phyloP scores from a whole-genome alignment of 2,113 vertebrate genomes.

The Hemibagrus wyckioides region DNA sequence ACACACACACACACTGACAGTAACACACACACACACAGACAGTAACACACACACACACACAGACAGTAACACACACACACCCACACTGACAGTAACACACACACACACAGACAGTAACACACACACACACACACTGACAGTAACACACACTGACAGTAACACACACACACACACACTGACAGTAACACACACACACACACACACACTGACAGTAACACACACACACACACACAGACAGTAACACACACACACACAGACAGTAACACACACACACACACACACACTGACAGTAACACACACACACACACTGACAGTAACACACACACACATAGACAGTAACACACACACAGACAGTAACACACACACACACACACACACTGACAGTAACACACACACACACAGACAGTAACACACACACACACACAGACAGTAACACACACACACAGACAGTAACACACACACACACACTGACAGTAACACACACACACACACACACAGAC shows the following conservation, averaged over 20 bases:
- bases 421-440: not conserved
- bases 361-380: not conserved
- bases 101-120: not conserved
- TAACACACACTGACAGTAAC: not conserved
- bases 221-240: not conserved
- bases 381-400: not conserved
- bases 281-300: not conserved
- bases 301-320: not conserved
- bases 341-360: too few species aligned
- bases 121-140: not conserved
- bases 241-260: too few species aligned
- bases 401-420: not conserved
- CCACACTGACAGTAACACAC: not conserved
- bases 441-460: not conserved
- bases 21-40: not conserved
- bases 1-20: too few species aligned
- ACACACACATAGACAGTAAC: not conserved
- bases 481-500: not conserved
- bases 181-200: too few species aligned
- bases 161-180: not conserved
- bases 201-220: not conserved
- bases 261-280: not conserved
- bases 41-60: too few species aligned
- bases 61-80: too few species aligned
- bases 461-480: not conserved